Conservation (phyloP, 2,113 vertebrate genomes). For the Zosterops pallidus region DNA sequence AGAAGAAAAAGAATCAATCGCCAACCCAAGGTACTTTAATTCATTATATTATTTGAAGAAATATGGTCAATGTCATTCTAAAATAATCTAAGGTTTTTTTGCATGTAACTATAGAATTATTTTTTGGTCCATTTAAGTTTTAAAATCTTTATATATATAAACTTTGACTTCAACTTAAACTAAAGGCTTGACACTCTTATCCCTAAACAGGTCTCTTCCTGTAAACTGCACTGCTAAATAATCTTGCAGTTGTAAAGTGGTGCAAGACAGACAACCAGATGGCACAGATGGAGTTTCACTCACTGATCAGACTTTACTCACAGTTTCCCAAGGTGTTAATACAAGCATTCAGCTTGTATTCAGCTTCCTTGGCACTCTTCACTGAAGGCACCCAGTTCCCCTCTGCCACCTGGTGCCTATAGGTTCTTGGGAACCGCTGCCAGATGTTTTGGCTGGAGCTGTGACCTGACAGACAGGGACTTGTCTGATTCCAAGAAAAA, state of each 20-base stretch:
- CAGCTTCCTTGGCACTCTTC: not conserved
- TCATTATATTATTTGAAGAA: not conserved
- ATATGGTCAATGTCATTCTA: not conserved
- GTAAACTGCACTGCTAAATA: not conserved
- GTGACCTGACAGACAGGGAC: not conserved
- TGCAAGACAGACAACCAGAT: conserved; percentile 2
- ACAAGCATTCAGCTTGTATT: not conserved
- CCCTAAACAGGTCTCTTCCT: not conserved
- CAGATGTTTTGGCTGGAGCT: not conserved
- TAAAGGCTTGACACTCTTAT: not conserved
- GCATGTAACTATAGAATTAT: not conserved
- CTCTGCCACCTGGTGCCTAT: conserved; percentile 57
- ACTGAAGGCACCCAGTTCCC: not conserved
- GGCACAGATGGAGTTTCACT: conserved; percentile 34
- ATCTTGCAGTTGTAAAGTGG: not conserved
- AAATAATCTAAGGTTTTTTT: not conserved
- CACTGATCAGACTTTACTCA: not conserved
- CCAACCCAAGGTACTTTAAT: conserved; percentile 70
- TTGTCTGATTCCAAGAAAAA: not conserved
- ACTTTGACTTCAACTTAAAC: not conserved
- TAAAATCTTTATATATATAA: not conserved
- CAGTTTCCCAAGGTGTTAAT: conserved; percentile 4
- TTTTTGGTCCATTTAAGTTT: not conserved
- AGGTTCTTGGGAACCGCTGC: not conserved
- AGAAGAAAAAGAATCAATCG: conserved; percentile 79